Conservation (phyloP, 2,113 vertebrate species). For the Dromaius novaehollandiae region DNA sequence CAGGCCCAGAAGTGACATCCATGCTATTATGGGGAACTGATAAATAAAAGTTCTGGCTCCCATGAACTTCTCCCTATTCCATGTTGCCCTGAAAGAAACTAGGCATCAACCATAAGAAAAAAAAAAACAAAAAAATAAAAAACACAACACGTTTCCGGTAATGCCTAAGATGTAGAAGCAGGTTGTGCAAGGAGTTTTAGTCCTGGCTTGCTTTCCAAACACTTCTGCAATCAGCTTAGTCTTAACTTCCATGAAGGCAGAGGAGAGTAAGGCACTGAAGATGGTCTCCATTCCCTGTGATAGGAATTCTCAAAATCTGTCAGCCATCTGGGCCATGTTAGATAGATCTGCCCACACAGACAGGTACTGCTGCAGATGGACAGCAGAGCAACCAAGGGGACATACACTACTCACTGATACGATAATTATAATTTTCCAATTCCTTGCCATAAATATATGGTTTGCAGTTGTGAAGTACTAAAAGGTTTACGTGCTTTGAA, state of each 20-base stretch:
- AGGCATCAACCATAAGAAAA: background rate
- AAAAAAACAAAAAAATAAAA: too few species aligned
- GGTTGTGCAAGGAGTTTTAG: background rate
- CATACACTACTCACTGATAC: background rate
- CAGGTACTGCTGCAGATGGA: background rate
- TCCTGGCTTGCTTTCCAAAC: background rate
- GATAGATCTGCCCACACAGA: background rate
- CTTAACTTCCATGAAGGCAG: background rate
- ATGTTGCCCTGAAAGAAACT: fast-evolving
- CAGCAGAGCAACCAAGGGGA: background rate
- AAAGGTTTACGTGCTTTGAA: background rate
- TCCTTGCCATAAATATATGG: background rate
- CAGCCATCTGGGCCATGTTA: fast-evolving
- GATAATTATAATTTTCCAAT: background rate
- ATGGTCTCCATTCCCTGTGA: background rate
- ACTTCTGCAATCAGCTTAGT: background rate
- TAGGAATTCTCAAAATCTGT: background rate
- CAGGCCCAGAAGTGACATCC: background rate
- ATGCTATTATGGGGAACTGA: fast-evolving
- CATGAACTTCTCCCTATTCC: background rate
- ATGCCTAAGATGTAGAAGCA: background rate
- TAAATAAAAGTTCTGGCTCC: background rate
- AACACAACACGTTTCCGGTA: background rate
- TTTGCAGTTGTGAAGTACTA: background rate
- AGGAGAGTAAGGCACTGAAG: background rate